Conservation (phyloP, 2,113 vertebrate species). For the Syrmaticus mikado region DNA sequence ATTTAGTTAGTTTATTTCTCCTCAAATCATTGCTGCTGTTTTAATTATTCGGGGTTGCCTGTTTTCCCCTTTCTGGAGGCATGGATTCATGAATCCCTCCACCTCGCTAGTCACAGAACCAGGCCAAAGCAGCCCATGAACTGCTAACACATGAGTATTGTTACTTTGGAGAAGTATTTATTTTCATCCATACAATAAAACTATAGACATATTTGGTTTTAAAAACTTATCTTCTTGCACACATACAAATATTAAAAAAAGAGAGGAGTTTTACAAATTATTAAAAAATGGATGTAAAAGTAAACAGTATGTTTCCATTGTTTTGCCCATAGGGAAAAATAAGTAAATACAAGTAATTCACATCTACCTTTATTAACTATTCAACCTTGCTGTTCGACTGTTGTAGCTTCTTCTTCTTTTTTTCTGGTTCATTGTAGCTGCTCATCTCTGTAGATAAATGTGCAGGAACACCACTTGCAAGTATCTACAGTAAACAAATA, state of each 20-base stretch:
- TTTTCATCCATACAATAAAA: background rate
- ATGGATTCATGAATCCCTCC: no score
- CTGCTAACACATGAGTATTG: background rate
- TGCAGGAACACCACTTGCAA: conserved; percentile 73
- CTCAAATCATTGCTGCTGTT: no score
- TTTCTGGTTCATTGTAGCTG: conserved; percentile 76
- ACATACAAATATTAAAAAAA: conserved; percentile 13
- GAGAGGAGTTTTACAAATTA: conserved; percentile 39
- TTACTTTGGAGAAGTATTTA: conserved; percentile 17
- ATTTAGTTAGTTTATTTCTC: no score
- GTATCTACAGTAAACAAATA: conserved; percentile 79
- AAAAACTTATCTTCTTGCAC: background rate
- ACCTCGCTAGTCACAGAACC: no score
- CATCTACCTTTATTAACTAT: background rate
- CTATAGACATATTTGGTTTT: background rate
- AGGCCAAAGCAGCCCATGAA: no score
- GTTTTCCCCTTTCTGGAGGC: no score
- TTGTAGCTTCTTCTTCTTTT: conserved; percentile 87
- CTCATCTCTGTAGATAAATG: background rate
- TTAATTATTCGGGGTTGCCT: no score
- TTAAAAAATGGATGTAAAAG: conserved; percentile 63
- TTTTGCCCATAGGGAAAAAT: conserved; percentile 22
- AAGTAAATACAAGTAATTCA: background rate
- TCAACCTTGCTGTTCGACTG: conserved; percentile 63
- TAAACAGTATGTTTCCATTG: background rate